A percentile compares a stretch with the other conserved stretches of the same genome.
Evolutionary conservation across 2,113 vertebrate species (phyloP).

Genomic region (Rhinolophus ferrumequinum): DNA sequence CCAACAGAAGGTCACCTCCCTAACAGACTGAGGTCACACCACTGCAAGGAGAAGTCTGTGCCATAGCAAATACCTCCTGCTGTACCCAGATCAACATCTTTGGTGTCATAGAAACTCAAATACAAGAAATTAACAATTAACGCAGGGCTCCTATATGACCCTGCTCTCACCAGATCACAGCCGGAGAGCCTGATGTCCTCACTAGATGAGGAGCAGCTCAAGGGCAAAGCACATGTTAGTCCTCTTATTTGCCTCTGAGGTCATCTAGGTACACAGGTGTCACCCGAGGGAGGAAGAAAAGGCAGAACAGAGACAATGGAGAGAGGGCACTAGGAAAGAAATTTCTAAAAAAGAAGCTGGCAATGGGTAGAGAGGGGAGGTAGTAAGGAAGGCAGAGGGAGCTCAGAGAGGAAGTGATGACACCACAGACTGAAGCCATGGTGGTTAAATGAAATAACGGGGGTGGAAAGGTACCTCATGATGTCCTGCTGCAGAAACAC

Average conservation of each 20-base stretch:
- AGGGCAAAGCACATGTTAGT: background rate
- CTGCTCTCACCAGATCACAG: no score
- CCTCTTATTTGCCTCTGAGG: background rate
- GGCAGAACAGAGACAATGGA: background rate
- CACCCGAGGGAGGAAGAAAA: background rate
- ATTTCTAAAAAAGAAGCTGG: background rate
- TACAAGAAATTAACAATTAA: background rate
- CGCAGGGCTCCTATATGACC: background rate
- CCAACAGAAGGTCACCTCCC: background rate
- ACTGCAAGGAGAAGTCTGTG: background rate
- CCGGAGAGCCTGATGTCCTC: no score
- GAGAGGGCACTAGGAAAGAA: background rate
- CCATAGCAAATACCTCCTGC: background rate
- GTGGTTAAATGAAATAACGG: background rate
- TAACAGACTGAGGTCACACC: background rate
- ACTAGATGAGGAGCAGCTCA: no score
- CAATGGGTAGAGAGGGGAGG: background rate
- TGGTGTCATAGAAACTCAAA: background rate
- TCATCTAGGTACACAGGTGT: background rate
- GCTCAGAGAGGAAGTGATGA: background rate
- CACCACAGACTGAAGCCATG: background rate
- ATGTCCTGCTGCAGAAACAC: background rate
- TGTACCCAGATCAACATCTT: background rate
- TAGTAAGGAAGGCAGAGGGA: background rate
- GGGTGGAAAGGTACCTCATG: background rate